These are phyloP conservation scores for Bradypus variegatus DNA, from an alignment of 2,797 vertebrate species.

Conservation along the genomic window DNA sequence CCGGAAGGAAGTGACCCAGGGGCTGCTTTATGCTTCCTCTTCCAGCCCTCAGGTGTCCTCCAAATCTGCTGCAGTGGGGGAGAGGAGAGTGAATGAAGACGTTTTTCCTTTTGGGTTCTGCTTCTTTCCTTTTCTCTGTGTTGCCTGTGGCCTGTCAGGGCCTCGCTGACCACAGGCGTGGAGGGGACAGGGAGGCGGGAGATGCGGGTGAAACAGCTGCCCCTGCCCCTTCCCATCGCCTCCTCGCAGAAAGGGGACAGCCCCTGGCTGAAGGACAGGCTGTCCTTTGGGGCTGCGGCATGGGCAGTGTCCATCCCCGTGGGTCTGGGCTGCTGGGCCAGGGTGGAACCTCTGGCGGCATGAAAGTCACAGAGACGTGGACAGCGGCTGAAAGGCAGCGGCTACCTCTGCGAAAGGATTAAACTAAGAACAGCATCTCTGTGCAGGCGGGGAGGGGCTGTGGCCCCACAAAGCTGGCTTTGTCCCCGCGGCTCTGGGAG, in stretches of 20 bases:
- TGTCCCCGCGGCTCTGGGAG: constrained; percentile 69
- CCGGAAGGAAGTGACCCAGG: too few species aligned
- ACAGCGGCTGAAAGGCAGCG: constrained; percentile 69
- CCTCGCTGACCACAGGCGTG: too few species aligned
- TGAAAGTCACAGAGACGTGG: constrained; percentile 63
- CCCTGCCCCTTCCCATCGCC: too few species aligned
- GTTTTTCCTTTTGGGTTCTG: too few species aligned
- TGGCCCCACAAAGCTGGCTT: constrained; percentile 47
- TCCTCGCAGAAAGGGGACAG: neutral
- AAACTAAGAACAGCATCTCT: constrained; percentile 61
- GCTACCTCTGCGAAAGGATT: constrained; percentile 71
- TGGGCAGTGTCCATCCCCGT: constrained; percentile 67
- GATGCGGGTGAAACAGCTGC: too few species aligned
- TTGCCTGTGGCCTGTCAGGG: too few species aligned
- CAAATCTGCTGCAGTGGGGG: too few species aligned
- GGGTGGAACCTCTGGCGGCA: constrained; percentile 68
- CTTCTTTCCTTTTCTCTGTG: too few species aligned
- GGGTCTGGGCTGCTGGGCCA: constrained; percentile 64
- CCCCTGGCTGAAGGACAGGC: constrained; percentile 62
- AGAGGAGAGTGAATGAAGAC: too few species aligned
- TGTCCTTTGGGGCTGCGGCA: constrained; percentile 69
- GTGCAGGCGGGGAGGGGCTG: constrained; percentile 54
- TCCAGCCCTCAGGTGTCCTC: too few species aligned
- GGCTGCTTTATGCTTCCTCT: too few species aligned
- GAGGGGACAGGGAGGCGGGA: too few species aligned